phyloP scores from a whole-genome alignment of 1,140 invertebrate species.

The Leptopilina clavipes region DNA sequence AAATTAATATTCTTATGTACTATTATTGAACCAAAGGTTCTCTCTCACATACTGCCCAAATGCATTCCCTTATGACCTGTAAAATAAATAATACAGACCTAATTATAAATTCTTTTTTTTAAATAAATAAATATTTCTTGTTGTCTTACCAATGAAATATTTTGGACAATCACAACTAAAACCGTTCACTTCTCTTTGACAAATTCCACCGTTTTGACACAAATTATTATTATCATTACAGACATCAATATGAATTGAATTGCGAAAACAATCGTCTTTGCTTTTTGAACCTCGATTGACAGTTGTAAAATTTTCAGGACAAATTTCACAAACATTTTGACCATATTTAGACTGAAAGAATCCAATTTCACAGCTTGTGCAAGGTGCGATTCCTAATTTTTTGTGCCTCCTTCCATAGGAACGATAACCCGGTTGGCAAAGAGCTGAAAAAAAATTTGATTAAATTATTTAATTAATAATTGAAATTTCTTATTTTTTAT shows the following conservation, averaged over 20 bases:
- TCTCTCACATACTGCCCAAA: too few relatives aligned
- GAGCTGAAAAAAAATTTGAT: conserved; percentile 43
- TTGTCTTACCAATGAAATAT: conserved; percentile 65
- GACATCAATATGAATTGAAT: conserved; percentile 62
- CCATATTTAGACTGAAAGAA: conserved; percentile 79
- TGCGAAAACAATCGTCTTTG: conserved; percentile 73
- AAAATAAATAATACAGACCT: too few relatives aligned
- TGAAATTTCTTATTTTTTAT: too few relatives aligned
- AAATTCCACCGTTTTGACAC: conserved; percentile 70
- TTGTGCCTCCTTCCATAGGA: conserved; percentile 54
- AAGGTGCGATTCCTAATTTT: conserved; percentile 65
- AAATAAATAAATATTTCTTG: too few relatives aligned
- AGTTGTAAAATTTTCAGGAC: conserved; percentile 78
- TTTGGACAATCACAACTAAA: conserved; percentile 70
- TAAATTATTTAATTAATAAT: neutral
- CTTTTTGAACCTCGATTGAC: conserved; percentile 70
- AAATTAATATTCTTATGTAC: too few relatives aligned
- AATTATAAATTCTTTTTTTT: too few relatives aligned
- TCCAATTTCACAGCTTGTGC: conserved; percentile 78
- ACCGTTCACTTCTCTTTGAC: conserved; percentile 61
- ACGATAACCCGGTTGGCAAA: conserved; percentile 63
- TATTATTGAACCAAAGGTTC: too few relatives aligned
- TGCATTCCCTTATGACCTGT: too few relatives aligned
- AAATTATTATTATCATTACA: conserved; percentile 59
- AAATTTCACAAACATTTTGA: conserved; percentile 75